Evolutionary conservation across 2,888 invertebrate genomes (phyloP), one percentile per base, ranked within the genome.

Genomic region (Leucania comma): DNA sequence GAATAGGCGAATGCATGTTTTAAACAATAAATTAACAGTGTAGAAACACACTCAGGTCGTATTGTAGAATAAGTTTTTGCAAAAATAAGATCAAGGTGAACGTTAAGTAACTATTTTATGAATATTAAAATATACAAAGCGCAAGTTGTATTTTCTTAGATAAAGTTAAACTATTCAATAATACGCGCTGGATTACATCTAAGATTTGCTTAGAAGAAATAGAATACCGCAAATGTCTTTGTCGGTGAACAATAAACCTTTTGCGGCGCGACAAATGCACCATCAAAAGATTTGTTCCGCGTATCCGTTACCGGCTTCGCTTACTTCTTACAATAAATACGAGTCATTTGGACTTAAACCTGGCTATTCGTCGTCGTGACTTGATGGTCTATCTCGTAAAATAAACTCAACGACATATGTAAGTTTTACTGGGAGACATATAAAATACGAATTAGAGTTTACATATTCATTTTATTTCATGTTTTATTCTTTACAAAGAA

Each of bases 241-340:
- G 82, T 75, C 72, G 72, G 73, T 83, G 86, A 78, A 86, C 84
- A 87, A 86, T 85, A 85, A 48, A 84, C 81, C 85, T 84, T 83
- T 83, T 79, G 75, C 68, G 72, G 81, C 82, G 84, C 84, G 83
- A 90, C 88, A 87, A 90, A 91, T 90, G 86, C 82, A 81, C 87
- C 87, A 88, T 90, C 88, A 88, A 89, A 88, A 88, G 86, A 90
- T 91, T 90, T 88, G 88, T 85, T 89, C 85, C 86, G 88, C 86
- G 82, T 85, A 90, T 91, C 87, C 84, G 89, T 91, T 90, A 90
- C 87, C 81, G 87, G 85, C 83, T 83, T 86, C 81, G 82, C 85
- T 88, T 85, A 86, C 90, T 89, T 88, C 86, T 87, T 87, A 87
- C 88, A 88, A 90, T 90, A 90, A 91, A 89, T 86, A 84, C 74